Evolutionary conservation across 1,140 invertebrate genomes (phyloP).

Genomic region (Anadara kagoshimensis): DNA sequence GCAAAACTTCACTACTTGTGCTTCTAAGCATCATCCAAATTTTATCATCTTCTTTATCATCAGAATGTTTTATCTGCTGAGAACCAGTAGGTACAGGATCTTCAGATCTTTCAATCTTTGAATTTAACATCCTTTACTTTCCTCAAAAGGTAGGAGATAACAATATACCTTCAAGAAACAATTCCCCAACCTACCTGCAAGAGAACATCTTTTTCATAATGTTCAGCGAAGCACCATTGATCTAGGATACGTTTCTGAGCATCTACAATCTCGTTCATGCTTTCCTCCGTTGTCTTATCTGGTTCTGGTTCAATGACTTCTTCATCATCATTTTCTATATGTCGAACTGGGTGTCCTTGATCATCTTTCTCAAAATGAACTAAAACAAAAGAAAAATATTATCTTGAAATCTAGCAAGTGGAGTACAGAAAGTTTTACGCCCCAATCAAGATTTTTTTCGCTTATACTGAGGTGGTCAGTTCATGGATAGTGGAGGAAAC

Average conservation of each 20-base stretch:
- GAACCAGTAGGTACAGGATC: too few species aligned
- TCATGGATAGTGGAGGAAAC: too few species aligned
- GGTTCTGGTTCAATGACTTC: conserved; percentile 31
- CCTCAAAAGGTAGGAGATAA: too few species aligned
- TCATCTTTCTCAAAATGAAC: conserved; percentile 67
- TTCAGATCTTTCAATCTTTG: too few species aligned
- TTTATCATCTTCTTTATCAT: too few species aligned
- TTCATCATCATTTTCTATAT: conserved; percentile 41
- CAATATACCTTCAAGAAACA: too few species aligned
- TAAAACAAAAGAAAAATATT: conserved; percentile 32
- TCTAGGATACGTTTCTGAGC: conserved; percentile 68
- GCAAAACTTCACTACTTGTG: too few species aligned
- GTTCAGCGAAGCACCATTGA: conserved; percentile 73
- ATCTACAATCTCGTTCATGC: conserved; percentile 64
- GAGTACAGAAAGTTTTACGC: not conserved
- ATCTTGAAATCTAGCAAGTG: not conserved
- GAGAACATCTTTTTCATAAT: conserved; percentile 68
- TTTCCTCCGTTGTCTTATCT: conserved; percentile 55
- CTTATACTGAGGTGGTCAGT: too few species aligned
- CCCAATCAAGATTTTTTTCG: not conserved
- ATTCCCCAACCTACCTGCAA: conserved; percentile 60
- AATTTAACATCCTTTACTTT: too few species aligned
- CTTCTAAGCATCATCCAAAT: too few species aligned
- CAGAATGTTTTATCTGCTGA: too few species aligned
- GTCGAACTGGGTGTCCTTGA: conserved; percentile 37